These are phyloP conservation scores for Lacerta agilis DNA, from an alignment of 2,797 vertebrate species.

Conservation along the genomic window DNA sequence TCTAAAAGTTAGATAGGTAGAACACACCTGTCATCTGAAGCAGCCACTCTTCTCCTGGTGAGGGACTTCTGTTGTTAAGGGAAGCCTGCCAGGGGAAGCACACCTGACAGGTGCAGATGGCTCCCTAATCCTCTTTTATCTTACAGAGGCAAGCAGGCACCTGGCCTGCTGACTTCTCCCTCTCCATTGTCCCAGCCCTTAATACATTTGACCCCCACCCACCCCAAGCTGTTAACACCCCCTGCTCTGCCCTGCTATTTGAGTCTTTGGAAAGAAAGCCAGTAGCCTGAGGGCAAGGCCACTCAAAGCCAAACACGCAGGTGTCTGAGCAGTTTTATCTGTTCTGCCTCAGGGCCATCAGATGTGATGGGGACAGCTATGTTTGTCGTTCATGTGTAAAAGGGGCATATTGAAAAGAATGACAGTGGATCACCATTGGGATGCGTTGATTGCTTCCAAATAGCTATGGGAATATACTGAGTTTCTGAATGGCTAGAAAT, in stretches of 20 bases:
- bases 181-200: not conserved
- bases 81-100: not conserved
- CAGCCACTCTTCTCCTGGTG: not conserved
- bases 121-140: slow-evolving; percentile 23
- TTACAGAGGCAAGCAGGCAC: not conserved
- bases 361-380: not conserved
- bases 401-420: not conserved
- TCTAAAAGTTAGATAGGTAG: not conserved
- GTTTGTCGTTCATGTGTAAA: not conserved
- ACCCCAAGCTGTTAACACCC: slow-evolving; percentile 2
- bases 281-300: not conserved
- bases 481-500: not conserved
- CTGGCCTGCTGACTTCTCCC: not conserved
- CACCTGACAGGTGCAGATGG: slow-evolving; percentile 27
- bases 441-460: not conserved
- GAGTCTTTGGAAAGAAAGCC: slow-evolving; percentile 5
- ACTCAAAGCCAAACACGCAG: not conserved
- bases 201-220: slow-evolving; percentile 11
- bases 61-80: not conserved
- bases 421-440: not conserved
- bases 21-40: not conserved
- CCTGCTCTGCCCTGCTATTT: slow-evolving; percentile 1
- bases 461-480: not conserved
- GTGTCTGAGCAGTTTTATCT: not conserved
- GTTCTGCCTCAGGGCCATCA: not conserved